These are phyloP conservation scores for Lycophotia porphyrea DNA, from an alignment of 2,888 invertebrate genomes.

Conservation along the genomic window DNA sequence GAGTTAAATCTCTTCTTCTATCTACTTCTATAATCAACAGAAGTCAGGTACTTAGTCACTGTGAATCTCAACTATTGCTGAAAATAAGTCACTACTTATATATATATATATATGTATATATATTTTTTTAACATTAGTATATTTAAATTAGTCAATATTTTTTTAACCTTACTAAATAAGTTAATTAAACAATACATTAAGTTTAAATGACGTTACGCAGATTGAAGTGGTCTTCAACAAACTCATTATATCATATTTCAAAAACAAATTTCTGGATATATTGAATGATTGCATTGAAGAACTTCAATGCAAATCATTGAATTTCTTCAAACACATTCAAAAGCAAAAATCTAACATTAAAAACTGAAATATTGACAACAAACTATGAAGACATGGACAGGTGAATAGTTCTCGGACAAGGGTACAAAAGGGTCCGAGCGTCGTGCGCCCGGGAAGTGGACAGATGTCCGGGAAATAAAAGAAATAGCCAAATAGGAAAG, in stretches of 20 bases:
- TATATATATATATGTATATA: too few relatives aligned
- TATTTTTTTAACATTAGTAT: background rate
- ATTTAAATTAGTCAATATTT: too few relatives aligned
- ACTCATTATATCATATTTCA: background rate
- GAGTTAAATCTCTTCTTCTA: background rate
- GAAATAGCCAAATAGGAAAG: constrained; percentile 76
- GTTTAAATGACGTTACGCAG: background rate
- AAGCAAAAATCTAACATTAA: constrained; percentile 70
- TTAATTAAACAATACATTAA: background rate
- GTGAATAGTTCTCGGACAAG: constrained; percentile 82
- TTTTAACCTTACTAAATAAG: background rate
- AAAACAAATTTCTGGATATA: too few relatives aligned
- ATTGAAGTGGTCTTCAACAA: background rate
- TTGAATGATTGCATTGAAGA: too few relatives aligned
- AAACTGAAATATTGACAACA: constrained; percentile 73
- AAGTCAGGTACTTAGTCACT: background rate
- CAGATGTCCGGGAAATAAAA: constrained; percentile 84
- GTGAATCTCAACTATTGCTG: background rate
- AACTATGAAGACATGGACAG: constrained; percentile 86
- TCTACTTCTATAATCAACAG: background rate
- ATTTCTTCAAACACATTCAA: background rate
- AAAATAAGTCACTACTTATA: background rate
- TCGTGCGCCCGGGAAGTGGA: constrained; percentile 72
- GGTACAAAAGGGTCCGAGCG: constrained; percentile 80
- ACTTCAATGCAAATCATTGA: too few relatives aligned